phyloP scores from a whole-genome alignment of 2,113 vertebrate genomes.

The Odontesthes bonariensis region DNA sequence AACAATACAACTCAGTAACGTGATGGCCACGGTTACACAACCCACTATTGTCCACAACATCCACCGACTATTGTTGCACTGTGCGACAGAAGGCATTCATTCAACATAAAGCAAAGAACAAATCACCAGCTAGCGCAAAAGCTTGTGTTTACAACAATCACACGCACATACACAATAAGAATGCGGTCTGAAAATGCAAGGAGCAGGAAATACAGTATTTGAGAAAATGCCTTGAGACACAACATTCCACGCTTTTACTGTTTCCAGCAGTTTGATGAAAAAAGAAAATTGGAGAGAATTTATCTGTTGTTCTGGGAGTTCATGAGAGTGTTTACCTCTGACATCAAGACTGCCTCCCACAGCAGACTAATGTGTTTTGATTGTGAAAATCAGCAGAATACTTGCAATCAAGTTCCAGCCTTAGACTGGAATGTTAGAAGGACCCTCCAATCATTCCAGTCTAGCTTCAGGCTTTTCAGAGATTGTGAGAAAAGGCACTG shows the following conservation, averaged over 20 bases:
- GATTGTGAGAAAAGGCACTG: no score
- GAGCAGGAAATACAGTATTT: not conserved
- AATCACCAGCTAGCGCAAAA: conserved; percentile 57
- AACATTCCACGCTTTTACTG: conserved; percentile 8
- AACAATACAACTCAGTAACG: conserved; percentile 63
- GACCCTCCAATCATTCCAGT: not conserved
- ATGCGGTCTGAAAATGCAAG: not conserved
- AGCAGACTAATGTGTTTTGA: not conserved
- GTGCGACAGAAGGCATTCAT: conserved; percentile 64
- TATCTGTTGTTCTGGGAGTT: conserved; percentile 20
- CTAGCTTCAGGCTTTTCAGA: not conserved
- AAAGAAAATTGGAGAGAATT: not conserved
- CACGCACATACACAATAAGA: conserved; percentile 1
- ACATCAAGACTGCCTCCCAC: conserved; percentile 15
- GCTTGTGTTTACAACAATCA: conserved; percentile 48
- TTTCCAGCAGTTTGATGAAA: conserved; percentile 1
- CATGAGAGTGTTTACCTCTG: conserved; percentile 30
- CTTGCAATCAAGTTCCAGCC: conserved; percentile 33
- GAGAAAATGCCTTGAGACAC: conserved; percentile 17
- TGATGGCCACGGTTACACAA: conserved; percentile 61
- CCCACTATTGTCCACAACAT: conserved; percentile 69
- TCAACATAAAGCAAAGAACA: conserved; percentile 53
- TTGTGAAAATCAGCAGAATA: conserved; percentile 21
- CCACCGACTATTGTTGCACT: conserved; percentile 58
- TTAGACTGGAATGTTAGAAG: conserved; percentile 26